Evolutionary conservation across 2,888 invertebrate genomes (phyloP).

Genomic region (Acrocera orbiculus): DNA sequence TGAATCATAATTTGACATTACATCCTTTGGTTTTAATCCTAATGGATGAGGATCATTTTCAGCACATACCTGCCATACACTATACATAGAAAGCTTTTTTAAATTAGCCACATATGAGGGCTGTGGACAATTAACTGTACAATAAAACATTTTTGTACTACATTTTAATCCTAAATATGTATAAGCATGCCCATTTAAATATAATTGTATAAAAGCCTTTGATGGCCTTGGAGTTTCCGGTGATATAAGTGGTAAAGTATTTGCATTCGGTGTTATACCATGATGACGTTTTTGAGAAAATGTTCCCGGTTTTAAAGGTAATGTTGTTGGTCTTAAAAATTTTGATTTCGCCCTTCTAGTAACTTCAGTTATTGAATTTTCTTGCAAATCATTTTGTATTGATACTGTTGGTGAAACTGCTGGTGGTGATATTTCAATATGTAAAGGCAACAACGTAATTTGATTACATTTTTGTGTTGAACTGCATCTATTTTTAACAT

Average conservation of each 20-base stretch:
- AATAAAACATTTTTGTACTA: slow-evolving; percentile 80
- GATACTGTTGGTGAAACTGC: slow-evolving; percentile 1
- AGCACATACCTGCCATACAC: slow-evolving; percentile 75
- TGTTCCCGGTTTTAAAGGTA: slow-evolving; percentile 69
- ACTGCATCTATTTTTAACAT: too few relatives aligned
- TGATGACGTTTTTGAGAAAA: slow-evolving; percentile 66
- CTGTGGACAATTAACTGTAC: slow-evolving; percentile 83
- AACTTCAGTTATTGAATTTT: slow-evolving; percentile 21
- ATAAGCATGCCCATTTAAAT: slow-evolving; percentile 79
- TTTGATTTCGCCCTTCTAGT: slow-evolving; percentile 31
- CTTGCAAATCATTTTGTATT: slow-evolving; percentile 2
- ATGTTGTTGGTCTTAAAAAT: slow-evolving; percentile 63
- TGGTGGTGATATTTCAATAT: too few relatives aligned
- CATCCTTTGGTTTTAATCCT: slow-evolving; percentile 47
- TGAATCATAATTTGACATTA: slow-evolving; percentile 60
- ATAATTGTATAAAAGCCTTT: slow-evolving; percentile 76
- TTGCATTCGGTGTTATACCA: slow-evolving; percentile 64
- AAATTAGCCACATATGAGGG: slow-evolving; percentile 86
- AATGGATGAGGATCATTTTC: slow-evolving; percentile 48
- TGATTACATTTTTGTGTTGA: too few relatives aligned
- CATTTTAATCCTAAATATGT: slow-evolving; percentile 81
- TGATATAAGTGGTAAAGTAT: slow-evolving; percentile 68
- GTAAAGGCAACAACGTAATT: slow-evolving; percentile 19
- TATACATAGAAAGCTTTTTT: slow-evolving; percentile 89
- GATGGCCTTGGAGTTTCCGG: slow-evolving; percentile 83